Base-by-base conservation (phyloP, 2,113 vertebrate species). In the Cyanoliseus patagonus region DNA sequence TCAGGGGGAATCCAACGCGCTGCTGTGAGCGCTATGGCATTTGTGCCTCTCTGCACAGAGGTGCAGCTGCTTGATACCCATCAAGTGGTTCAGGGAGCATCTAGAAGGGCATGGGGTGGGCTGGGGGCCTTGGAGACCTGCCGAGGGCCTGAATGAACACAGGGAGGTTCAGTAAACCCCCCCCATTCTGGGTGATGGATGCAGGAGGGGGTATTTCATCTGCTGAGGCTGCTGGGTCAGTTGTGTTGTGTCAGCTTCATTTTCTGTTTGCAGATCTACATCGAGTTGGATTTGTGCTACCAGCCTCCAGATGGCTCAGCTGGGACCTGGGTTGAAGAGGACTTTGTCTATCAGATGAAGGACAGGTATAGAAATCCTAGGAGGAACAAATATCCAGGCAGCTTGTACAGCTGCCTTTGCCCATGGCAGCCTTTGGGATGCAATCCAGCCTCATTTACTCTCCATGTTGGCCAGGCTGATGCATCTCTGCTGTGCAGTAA, bases 251-350 rank as follows among this genome's bases (percentile, higher is more conserved):
- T 17, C 30, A 73, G 25, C 35, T 81, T 92, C 2, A 5, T 63
- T 79, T 86, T 93, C 47, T 88, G 30, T 47, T 81, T 95, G 83
- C 80, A 99, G 99, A 99, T 99, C 79, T 98, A 98, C n/a, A 96
- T 99, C 15, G 99, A 99, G 95, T 90, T 99, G 97, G 99, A 99
- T 62, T 97, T 99, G 82, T 97, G 98, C 31, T 99, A 99, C 86
- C 98, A 98, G 66, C 99, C 99, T 33, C 96, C 99, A 31, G 98
- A 99, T 85, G 98, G 98, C 35, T 95, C 98, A 62, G 98, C 96
- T 12, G 99, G 99, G 47, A 88, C 94, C 13, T 99, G 99, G 99
- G 91, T 95, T 52, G 98, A 98, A 91, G 97, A 97, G 6, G 99
- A 99, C 91, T 99, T 99, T 91, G 94, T 98, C 61, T 82, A 90